Evolutionary conservation across 2,113 vertebrate species (phyloP).

Genomic region (Ginglymostoma cirratum): DNA sequence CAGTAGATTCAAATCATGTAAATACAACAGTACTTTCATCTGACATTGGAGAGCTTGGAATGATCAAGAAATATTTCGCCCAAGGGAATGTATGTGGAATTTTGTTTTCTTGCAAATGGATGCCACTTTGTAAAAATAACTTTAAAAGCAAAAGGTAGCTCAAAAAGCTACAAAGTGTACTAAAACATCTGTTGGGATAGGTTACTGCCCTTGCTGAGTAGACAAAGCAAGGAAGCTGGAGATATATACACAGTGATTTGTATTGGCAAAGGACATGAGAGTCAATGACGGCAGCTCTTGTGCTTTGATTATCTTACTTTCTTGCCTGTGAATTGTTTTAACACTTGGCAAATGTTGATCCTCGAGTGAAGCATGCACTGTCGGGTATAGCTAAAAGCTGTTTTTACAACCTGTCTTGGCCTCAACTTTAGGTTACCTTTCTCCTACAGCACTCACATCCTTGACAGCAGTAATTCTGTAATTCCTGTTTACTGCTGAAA

Average conservation of each 20-base stretch:
- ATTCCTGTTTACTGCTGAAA: background rate
- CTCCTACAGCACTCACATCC: background rate
- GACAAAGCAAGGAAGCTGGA: slow-evolving; percentile 13
- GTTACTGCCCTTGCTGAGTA: background rate
- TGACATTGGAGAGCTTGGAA: background rate
- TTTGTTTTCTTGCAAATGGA: slow-evolving; percentile 1
- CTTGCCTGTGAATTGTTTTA: background rate
- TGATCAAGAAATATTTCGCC: background rate
- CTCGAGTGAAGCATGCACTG: background rate
- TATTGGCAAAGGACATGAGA: background rate
- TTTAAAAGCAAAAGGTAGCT: background rate
- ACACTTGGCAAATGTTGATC: background rate
- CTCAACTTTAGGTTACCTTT: background rate
- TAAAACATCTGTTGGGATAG: background rate
- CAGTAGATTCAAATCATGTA: background rate
- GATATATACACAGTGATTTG: background rate
- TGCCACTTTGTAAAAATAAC: background rate
- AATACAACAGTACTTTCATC: background rate
- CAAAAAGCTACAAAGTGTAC: background rate
- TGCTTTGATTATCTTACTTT: background rate
- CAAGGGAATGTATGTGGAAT: background rate
- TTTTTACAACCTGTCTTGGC: background rate
- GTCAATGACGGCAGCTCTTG: background rate
- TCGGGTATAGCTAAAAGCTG: background rate
- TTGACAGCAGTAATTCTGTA: background rate